Base-by-base conservation (phyloP, 2,888 invertebrate species). In the Tenthredo distinguenda region DNA sequence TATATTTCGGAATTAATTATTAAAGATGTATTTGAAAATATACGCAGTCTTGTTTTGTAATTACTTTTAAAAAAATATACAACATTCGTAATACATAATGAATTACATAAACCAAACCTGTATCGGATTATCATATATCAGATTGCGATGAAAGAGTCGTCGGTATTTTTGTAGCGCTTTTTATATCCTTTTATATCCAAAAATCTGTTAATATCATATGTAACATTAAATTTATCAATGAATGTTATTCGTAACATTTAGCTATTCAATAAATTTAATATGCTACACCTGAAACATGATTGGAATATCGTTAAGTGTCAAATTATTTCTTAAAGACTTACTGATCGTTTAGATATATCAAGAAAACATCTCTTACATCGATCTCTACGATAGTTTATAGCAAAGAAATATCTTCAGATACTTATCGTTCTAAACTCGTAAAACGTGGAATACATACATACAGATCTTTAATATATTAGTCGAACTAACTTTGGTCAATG, bases 31-130 rank as follows among this genome's bases (percentile, higher is more conserved):
- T 40, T 58, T 81, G 40, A 62, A 43, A 21, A 74, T 79, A 62
- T 79, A 79, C 34, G 34, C 81, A 81, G 58, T 81, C 40, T 62
- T n/a, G 81, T 79, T 55, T 62, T 81, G 58, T 81, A 81, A 81
- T 81, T 83, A 83, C 71, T 71, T 83, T 83, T 83, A 83, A 47
- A 83, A 83, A 83, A 65, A 83, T 83, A 83, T 83, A 68, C 65
- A 83, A 43, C 21, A 83, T 65, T 83, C 71, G 68, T 83, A 83
- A 83, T 68, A 31, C 26, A 68, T 9, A 68, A 31, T 71, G 68
- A 77, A 50, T 26, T 43, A n/a, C 12, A 47, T 10, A 81, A 62
- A 81, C 58, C 65, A 82, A 82, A 68, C 79, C 58, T 40, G 79
- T 68, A 47, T 34, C 43, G 82, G 34, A n/a, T n/a, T n/a, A n/a